Percentiles rank a stretch among this genome's conserved stretches.
Conservation (phyloP, 1,140 invertebrate species). For the Sipha flava region DNA sequence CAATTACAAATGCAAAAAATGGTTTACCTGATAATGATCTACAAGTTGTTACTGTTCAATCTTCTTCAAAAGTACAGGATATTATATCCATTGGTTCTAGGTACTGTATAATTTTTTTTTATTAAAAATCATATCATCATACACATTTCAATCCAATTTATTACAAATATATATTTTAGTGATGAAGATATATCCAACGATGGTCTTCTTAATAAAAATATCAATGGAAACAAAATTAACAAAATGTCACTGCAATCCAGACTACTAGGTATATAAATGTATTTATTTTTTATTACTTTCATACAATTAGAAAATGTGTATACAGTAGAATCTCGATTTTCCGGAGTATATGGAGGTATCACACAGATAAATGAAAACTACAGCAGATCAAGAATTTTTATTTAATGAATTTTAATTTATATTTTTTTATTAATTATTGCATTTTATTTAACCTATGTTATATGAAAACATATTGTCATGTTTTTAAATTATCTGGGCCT, state of each 20-base stretch:
- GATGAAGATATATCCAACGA: conserved; percentile 4
- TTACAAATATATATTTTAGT: background rate
- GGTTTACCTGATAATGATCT: background rate
- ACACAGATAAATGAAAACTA: too few relatives aligned
- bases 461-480: too few relatives aligned
- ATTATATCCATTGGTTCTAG: conserved; percentile 22
- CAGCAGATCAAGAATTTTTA: too few relatives aligned
- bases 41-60: background rate
- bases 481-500: too few relatives aligned
- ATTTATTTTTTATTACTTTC: too few relatives aligned
- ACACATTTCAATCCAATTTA: background rate
- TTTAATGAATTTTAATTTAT: too few relatives aligned
- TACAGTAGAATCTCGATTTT: too few relatives aligned
- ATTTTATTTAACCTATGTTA: too few relatives aligned
- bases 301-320: too few relatives aligned
- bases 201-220: background rate
- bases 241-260: conserved; percentile 1
- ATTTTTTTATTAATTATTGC: too few relatives aligned
- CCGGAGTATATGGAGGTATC: too few relatives aligned
- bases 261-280: background rate
- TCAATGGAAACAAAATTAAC: conserved; percentile 1
- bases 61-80: background rate
- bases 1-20: background rate
- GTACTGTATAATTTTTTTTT: background rate
- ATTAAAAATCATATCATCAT: background rate